These are phyloP conservation scores for Furcula furcula DNA, from an alignment of 2,888 invertebrate species.

Conservation along the genomic window DNA sequence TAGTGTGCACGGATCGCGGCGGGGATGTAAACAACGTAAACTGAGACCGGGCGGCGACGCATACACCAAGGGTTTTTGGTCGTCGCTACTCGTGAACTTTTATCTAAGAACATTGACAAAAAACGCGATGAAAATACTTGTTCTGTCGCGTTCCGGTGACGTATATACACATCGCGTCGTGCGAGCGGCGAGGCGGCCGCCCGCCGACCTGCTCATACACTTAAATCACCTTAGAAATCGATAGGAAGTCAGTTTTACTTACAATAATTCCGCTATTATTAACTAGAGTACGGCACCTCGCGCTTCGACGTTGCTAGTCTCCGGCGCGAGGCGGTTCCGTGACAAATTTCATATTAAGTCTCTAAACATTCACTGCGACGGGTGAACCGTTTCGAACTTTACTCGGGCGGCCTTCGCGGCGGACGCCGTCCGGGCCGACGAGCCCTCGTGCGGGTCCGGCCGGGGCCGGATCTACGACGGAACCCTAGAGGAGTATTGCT, in stretches of 20 bases:
- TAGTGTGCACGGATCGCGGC: slow-evolving; percentile 7
- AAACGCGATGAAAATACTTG: slow-evolving; percentile 58
- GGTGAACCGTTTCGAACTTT: slow-evolving; percentile 34
- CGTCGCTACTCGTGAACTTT: slow-evolving; percentile 46
- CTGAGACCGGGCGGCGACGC: slow-evolving; percentile 23
- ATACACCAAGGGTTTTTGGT: too few species aligned
- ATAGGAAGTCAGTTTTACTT: slow-evolving; percentile 79
- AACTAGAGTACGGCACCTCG: slow-evolving; percentile 57
- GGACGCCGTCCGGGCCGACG: not conserved
- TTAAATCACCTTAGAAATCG: slow-evolving; percentile 70
- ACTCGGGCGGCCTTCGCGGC: slow-evolving; percentile 1
- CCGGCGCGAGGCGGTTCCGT: slow-evolving; percentile 42
- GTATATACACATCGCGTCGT: slow-evolving; percentile 25
- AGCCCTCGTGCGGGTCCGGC: slow-evolving; percentile 12
- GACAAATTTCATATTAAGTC: slow-evolving; percentile 68
- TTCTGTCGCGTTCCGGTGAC: slow-evolving; percentile 43
- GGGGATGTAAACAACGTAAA: slow-evolving; percentile 12
- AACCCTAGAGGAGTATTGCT: slow-evolving; percentile 27
- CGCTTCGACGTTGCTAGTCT: slow-evolving; percentile 26
- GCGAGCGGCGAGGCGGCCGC: slow-evolving; percentile 30
- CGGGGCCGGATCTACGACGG: slow-evolving; percentile 17
- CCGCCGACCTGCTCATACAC: slow-evolving; percentile 39
- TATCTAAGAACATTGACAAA: slow-evolving; percentile 65
- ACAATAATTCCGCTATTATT: slow-evolving; percentile 72
- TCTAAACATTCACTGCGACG: slow-evolving; percentile 52